A percentile compares a stretch with the other conserved stretches of the same genome.
Evolutionary conservation across 2,113 vertebrate genomes (phyloP).

Genomic region (Monopterus albus): DNA sequence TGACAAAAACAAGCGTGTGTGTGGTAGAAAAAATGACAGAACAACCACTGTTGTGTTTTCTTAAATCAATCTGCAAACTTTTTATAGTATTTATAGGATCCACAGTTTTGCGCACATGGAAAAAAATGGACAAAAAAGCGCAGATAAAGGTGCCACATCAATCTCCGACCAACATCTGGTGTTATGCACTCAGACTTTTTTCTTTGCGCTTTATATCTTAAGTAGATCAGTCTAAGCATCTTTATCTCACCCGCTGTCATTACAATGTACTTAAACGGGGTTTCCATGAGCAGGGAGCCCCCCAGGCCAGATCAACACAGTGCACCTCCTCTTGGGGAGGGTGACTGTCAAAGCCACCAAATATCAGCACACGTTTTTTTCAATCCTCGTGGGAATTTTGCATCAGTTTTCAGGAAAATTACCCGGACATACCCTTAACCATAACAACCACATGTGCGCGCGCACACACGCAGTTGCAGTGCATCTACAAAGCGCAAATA

Average conservation of each 20-base stretch:
- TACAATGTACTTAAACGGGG: conserved; percentile 4
- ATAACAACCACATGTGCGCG: too few species aligned
- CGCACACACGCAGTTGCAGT: neutral
- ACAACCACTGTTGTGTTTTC: conserved; percentile 16
- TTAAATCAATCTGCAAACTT: conserved; percentile 19
- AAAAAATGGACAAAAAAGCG: conserved; percentile 3
- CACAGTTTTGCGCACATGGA: conserved; percentile 15
- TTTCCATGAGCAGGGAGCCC: conserved; percentile 13
- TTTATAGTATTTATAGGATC: conserved; percentile 8
- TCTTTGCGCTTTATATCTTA: neutral
- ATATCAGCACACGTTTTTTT: too few species aligned
- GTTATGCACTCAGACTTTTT: conserved; percentile 32
- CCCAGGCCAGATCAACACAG: neutral
- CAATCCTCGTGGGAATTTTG: too few species aligned
- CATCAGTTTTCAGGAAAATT: too few species aligned
- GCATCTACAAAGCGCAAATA: too few species aligned
- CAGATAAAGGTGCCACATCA: too few species aligned
- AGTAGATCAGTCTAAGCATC: conserved; percentile 15
- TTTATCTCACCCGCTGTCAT: conserved; percentile 12
- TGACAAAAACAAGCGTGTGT: too few species aligned
- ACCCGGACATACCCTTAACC: too few species aligned
- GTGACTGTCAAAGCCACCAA: conserved; percentile 40
- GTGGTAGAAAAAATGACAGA: neutral
- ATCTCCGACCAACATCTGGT: conserved; percentile 10
- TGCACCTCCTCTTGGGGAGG: conserved; percentile 2